A percentile compares a stretch with the other conserved stretches of the same genome.
Conservation (phyloP, 2,797 vertebrate genomes). For the Acridotheres tristis region DNA sequence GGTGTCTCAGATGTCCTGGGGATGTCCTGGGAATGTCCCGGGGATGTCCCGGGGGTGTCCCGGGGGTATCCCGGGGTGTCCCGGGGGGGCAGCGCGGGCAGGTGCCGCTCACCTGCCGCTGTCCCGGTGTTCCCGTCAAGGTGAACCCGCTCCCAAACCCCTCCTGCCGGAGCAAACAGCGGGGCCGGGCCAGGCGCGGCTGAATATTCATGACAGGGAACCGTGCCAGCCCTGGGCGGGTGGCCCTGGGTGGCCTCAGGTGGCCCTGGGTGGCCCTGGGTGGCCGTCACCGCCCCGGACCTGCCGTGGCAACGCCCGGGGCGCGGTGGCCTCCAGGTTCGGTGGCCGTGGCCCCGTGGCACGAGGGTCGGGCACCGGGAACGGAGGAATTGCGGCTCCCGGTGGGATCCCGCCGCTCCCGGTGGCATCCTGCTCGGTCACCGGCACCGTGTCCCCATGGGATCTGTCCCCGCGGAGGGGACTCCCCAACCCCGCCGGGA, state of each 20-base stretch:
- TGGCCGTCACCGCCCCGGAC: neutral
- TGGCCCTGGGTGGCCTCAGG: neutral
- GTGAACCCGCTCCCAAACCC: conserved; percentile 73
- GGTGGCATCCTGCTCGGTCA: no score
- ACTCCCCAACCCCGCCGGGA: neutral
- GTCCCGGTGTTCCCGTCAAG: conserved; percentile 62
- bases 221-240: neutral
- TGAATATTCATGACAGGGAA: conserved; percentile 75
- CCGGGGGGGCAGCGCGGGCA: neutral
- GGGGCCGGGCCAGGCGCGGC: conserved; percentile 46
- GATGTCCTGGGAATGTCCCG: neutral
- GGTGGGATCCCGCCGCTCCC: no score
- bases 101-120: neutral
- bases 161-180: conserved; percentile 74
- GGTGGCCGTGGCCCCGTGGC: neutral
- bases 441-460: neutral
- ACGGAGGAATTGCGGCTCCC: no score
- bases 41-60: neutral
- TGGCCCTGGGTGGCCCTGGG: neutral
- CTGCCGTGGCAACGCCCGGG: neutral
- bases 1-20: no score
- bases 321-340: no score
- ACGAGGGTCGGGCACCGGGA: neutral
- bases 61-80: neutral
- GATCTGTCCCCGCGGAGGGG: no score